Evolutionary conservation across 2,113 vertebrate genomes (phyloP).

Genomic region (Callionymus lyra): DNA sequence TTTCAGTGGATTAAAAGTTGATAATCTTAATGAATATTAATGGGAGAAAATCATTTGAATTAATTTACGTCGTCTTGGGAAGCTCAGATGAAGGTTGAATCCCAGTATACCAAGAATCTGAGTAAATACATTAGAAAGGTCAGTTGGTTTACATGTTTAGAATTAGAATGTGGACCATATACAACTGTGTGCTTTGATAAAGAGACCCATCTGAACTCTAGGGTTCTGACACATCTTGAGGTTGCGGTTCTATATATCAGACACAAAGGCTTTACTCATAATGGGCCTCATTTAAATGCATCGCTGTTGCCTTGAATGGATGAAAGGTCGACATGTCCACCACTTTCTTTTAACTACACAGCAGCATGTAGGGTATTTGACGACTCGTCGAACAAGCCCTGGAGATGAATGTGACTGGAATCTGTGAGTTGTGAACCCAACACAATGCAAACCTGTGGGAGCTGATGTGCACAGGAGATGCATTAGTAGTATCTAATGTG

Average conservation of each 20-base stretch:
- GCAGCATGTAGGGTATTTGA: conserved; percentile 32
- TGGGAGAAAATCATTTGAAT: too few relatives aligned
- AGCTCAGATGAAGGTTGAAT: too few relatives aligned
- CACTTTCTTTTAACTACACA: conserved; percentile 17
- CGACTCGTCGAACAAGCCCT: conserved; percentile 28
- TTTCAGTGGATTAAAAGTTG: too few relatives aligned
- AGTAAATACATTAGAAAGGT: too few relatives aligned
- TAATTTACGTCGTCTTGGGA: too few relatives aligned
- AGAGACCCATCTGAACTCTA: background rate
- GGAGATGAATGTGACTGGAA: conserved; percentile 37
- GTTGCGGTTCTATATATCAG: too few relatives aligned
- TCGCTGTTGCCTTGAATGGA: conserved; percentile 25
- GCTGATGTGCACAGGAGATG: conserved; percentile 27
- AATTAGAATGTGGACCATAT: too few relatives aligned
- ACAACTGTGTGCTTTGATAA: too few relatives aligned
- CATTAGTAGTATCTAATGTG: conserved; percentile 35
- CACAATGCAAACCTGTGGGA: conserved; percentile 36
- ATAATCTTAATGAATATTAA: too few relatives aligned
- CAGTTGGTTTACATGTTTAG: too few relatives aligned
- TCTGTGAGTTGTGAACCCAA: conserved; percentile 37
- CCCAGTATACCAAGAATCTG: too few relatives aligned
- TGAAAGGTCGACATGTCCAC: conserved; percentile 34
- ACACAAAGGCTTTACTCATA: conserved; percentile 8
- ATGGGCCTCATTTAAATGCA: conserved; percentile 34
- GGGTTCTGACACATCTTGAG: background rate